phyloP scores from a whole-genome alignment of 2,888 invertebrate species.

The Fabriciana adippe region DNA sequence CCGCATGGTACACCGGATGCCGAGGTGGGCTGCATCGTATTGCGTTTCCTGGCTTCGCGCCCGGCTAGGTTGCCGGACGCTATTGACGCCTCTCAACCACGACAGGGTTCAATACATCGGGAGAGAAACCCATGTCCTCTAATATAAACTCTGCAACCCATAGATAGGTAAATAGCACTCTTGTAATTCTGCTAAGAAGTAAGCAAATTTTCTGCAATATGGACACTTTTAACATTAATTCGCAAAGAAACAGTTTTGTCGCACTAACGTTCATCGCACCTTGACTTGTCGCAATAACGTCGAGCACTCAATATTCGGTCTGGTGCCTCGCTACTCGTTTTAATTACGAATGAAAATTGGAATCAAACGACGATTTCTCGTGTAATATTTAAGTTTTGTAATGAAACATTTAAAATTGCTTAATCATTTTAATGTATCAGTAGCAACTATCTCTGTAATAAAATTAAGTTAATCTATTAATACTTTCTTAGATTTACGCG shows the following conservation, averaged over 20 bases:
- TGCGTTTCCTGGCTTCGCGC: too few relatives aligned
- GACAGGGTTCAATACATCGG: too few relatives aligned
- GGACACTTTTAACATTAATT: conserved; percentile 5
- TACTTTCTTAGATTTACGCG: too few relatives aligned
- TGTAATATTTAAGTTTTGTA: conserved; percentile 31
- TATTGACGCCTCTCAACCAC: too few relatives aligned
- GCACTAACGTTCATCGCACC: conserved; percentile 24
- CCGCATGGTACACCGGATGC: too few relatives aligned
- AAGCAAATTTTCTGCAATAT: conserved; percentile 6
- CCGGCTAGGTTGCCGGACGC: too few relatives aligned
- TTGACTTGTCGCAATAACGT: conserved; percentile 25
- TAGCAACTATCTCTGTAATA: neutral
- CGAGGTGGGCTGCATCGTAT: too few relatives aligned
- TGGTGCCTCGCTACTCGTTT: conserved; percentile 23
- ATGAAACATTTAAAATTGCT: conserved; percentile 25
- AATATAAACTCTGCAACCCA: too few relatives aligned
- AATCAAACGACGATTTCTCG: conserved; percentile 26
- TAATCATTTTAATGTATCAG: conserved; percentile 25
- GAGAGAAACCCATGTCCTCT: too few relatives aligned
- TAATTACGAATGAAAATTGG: conserved; percentile 31
- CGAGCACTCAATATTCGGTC: conserved; percentile 23
- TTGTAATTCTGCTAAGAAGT: neutral
- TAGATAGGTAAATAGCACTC: neutral
- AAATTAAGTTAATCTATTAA: too few relatives aligned
- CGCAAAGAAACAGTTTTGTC: conserved; percentile 18